Base-by-base conservation (phyloP, 2,888 invertebrate genomes). In the Stomorhina lunata region DNA sequence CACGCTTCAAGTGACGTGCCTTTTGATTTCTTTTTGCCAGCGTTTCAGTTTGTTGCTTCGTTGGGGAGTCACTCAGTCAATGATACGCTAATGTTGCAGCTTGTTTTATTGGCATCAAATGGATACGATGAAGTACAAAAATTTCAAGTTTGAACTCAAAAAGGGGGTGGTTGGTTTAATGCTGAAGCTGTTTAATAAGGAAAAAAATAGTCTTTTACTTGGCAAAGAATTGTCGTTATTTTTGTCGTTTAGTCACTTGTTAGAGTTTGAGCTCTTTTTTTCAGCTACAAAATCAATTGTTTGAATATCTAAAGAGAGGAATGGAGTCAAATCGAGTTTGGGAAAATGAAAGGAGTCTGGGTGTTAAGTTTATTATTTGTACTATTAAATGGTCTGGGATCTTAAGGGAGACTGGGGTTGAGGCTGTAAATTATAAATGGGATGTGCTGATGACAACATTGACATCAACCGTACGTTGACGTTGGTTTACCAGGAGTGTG, bases 301-400 rank as follows among this genome's bases (percentile, higher is more conserved):
- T 86, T 50, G 53, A 40, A 29, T 45, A 34, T 10, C 4, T 9
- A 43, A 86, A 86, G 86, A 86, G 68, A 27, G 22, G 43, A 37
- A 25, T 37, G 17, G 50, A 45, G 59, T 40, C 29, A 25, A 29
- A 45, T 17, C 15, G n/a, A n/a, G n/a, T n/a, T 43, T 63, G 40
- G 29, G 7, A 10, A 40, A 61, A 15, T 7, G 20, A 40, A 43
- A 40, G 65, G 81, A 75, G 85, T 72, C 55, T 86, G 85, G 87
- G 88, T 87, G 86, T 87, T 85, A 75, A 82, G 80, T 84, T 86
- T 86, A 83, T 86, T 86, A 85, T 85, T 85, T 83, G 78, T 81
- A 75, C 73, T 34, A 32, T 40, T 79, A 50, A 82, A 79, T 73
- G 57, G 66, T 73, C 43, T 53, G 66, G 48, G 66, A 71, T 22